Evolutionary conservation across 2,888 invertebrate species (phyloP), one percentile per base, ranked within the genome.

Genomic region (Nomada fucata): DNA sequence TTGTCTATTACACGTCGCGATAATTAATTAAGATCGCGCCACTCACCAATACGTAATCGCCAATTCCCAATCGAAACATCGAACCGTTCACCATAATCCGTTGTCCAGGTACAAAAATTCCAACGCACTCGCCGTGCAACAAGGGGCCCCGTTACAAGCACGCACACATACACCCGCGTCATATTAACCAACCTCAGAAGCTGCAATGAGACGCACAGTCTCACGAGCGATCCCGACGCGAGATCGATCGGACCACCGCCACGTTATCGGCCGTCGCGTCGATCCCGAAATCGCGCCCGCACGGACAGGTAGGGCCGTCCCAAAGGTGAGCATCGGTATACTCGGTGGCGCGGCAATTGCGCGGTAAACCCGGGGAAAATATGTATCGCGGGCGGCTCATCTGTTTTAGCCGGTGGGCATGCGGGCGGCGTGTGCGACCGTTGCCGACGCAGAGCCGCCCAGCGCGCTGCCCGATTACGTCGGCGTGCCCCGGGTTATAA

Each of bases 331-430:
- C 65, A 76, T 73, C 73, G 60, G 82, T 76, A 83, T 77, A 59
- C 60, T 71, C 68, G 73, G 53, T 57, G 57, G 80, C 61, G 78
- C 73, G 80, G 76, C 87, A 87, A 88, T 88, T 88, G 86, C 86
- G 86, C 78, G 85, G 87, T 83, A 81, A 87, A 79, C 85, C 82
- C 69, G 70, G 60, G 65, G 86, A 83, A 89, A 88, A 87, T 89
- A 88, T 89, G 89, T 88, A 76, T 87, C 82, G 80, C 82, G 80
- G 71, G 78, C 85, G 75, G 78, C 85, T 86, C 83, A 85, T 81
- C 87, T 82, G 85, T 84, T 84, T 77, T 82, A 79, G 71, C 76
- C 77, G 73, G 60, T 52, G 64, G 76, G 76, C 82, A 81, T 76
- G 69, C 76, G 60, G 70, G 61, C 60, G 64, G 44, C 69, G 44